Evolutionary conservation across 2,888 invertebrate genomes (phyloP).

Genomic region (Loripinus fragilis): DNA sequence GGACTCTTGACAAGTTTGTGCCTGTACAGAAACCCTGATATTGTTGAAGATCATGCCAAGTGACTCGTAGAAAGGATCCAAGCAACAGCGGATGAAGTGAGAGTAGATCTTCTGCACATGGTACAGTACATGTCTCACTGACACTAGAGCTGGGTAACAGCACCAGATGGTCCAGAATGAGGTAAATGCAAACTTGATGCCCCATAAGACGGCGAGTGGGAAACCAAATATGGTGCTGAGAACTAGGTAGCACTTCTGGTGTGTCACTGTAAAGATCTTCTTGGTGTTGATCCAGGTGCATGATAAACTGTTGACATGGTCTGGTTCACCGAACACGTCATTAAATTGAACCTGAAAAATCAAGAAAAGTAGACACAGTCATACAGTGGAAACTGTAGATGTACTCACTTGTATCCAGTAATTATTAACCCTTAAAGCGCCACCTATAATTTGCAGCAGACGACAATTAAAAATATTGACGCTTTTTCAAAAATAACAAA

Average conservation of each 20-base stretch:
- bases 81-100: neutral
- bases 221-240: slow-evolving; percentile 15
- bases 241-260: neutral
- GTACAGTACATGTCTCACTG: neutral
- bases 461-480: no score
- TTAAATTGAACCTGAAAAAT: slow-evolving; percentile 1
- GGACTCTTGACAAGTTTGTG: no score
- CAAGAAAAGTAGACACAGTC: no score
- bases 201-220: slow-evolving; percentile 8
- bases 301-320: neutral
- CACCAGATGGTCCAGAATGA: slow-evolving; percentile 15
- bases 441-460: no score
- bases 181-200: neutral
- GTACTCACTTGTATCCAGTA: no score
- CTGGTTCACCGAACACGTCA: slow-evolving; percentile 22
- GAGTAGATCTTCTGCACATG: neutral
- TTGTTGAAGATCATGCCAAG: neutral
- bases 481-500: no score
- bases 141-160: neutral
- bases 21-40: neutral
- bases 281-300: slow-evolving; percentile 12
- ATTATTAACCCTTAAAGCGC: no score
- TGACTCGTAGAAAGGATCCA: slow-evolving; percentile 1
- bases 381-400: no score
- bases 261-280: neutral